Evolutionary conservation across 23 tunicate species (phyloP).

Genomic region (Styela clava): DNA sequence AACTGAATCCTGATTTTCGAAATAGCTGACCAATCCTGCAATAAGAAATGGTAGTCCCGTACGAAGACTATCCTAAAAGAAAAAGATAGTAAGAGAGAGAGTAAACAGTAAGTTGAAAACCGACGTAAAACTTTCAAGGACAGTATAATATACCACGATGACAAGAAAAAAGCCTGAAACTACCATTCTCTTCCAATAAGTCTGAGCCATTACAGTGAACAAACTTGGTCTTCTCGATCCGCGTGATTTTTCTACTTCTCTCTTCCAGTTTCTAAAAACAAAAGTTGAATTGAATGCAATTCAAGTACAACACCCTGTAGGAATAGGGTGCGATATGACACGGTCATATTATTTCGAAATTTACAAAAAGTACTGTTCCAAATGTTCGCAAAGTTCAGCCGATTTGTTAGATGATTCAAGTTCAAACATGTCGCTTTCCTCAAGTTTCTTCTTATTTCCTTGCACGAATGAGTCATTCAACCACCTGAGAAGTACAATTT

Average conservation of each 20-base stretch:
- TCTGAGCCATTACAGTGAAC: not conserved
- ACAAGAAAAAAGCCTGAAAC: not conserved
- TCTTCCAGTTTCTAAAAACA: not conserved
- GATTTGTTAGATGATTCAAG: not conserved
- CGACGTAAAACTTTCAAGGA: too few relatives aligned
- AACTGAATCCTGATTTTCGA: not conserved
- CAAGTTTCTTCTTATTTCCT: not conserved
- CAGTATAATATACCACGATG: not conserved
- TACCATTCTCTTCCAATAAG: not conserved
- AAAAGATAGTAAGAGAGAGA: not conserved
- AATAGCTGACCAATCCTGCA: constrained; percentile 4
- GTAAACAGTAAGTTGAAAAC: not conserved
- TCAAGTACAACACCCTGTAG: not conserved
- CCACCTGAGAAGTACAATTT: not conserved
- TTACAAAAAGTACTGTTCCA: not conserved
- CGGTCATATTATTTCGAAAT: not conserved
- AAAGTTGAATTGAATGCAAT: not conserved
- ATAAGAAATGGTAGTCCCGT: not conserved
- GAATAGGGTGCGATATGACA: not conserved
- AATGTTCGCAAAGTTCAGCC: not conserved
- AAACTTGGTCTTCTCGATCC: not conserved
- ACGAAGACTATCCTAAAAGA: constrained; percentile 1
- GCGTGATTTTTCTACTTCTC: not conserved
- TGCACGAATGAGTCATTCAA: not conserved
- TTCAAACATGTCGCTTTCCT: not conserved